A percentile compares a stretch with the other conserved stretches of the same genome.
These are phyloP conservation scores for Meiosimyza decipiens DNA, from an alignment of 2,888 invertebrate genomes.

Conservation along the genomic window DNA sequence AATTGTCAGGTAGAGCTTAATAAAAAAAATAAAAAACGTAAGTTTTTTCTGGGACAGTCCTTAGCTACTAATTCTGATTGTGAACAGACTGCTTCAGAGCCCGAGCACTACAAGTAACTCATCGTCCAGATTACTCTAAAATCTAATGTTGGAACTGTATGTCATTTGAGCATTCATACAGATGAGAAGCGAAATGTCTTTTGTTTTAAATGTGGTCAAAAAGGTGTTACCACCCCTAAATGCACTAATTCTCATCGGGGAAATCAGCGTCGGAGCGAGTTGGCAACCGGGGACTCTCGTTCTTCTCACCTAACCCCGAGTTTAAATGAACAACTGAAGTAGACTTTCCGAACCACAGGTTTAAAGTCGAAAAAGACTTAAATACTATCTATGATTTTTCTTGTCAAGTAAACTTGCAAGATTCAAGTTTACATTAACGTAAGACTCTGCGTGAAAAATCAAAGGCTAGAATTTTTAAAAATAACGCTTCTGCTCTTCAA, in stretches of 20 bases:
- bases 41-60: too few species aligned
- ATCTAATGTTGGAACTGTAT: conserved; percentile 22
- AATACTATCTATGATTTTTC: too few species aligned
- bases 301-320: conserved; percentile 15
- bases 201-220: conserved; percentile 12
- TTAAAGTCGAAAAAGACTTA: too few species aligned
- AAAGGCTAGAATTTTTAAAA: too few species aligned
- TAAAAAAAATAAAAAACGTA: too few species aligned
- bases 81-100: background rate
- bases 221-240: background rate
- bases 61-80: background rate
- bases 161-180: conserved; percentile 19
- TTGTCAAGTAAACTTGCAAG: too few species aligned
- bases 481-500: too few species aligned
- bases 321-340: background rate
- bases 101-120: background rate
- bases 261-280: conserved; percentile 17
- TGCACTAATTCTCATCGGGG: conserved; percentile 13
- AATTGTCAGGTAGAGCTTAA: too few species aligned
- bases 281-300: conserved; percentile 22
- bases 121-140: conserved; percentile 10
- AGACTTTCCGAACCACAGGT: too few species aligned
- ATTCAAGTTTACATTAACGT: too few species aligned
- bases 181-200: conserved; percentile 10
- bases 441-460: too few species aligned